Base-by-base conservation (phyloP, 2,797 vertebrate species). In the Chromobotia macracanthus region DNA sequence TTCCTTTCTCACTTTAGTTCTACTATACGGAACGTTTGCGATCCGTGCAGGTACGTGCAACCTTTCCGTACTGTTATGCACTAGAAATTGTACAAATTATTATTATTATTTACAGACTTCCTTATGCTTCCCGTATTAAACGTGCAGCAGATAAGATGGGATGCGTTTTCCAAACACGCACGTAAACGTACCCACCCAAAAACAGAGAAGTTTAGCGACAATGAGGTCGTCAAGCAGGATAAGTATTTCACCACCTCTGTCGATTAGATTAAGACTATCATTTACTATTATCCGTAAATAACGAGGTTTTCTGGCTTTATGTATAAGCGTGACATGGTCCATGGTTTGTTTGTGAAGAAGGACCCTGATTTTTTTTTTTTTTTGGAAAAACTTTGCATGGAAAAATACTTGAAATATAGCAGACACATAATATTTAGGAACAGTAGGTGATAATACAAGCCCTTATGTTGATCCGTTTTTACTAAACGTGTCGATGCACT, bases 41-140 rank as follows among this genome's bases (percentile, higher is more conserved):
- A 91, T 89, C 79, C 86, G 72, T 79, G 92, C 94, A 85, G 96
- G 96, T 97, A 90, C 92, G 87, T 84, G 72, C 61, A 2, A 1
- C n/a, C 19, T 77, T 35, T 50, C 8, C 18, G 28, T 53, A 15
- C 6, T 0, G 8, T 60, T 8, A 46, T 56, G 10, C 53, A 56
- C 53, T 21, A 63, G 13, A 63, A 77, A 60, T 48, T 18, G 18
- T 65, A 18, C 21, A 1, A 38, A 2, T 28, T 31, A 31, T 35
- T 9, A 6, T n/a, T n/a, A n/a, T 3, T 31, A 31, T 31, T 31
- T 31, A 31, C 31, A 31, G 31, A 31, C 31, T 31, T 31, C 31
- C 31, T 31, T 31, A 31, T 31, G 31, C 31, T 31, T 31, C 16
- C 18, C 2, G 18, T 16, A 31, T 56, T 4, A 46, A 28, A 28